Conservation (phyloP, 1,140 invertebrate species). For the Meloidogyne floridensis region DNA sequence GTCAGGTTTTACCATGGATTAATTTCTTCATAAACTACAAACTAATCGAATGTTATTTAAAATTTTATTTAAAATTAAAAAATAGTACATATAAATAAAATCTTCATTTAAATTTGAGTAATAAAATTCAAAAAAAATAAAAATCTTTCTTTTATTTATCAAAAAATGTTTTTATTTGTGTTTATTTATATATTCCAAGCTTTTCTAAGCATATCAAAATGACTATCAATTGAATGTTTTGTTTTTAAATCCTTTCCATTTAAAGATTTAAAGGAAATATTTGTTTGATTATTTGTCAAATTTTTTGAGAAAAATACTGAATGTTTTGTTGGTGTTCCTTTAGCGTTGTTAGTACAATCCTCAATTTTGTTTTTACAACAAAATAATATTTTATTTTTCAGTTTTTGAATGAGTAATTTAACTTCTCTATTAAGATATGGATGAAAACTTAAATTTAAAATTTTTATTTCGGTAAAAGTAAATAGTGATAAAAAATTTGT, state of each 20-base stretch:
- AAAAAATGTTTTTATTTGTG: not conserved
- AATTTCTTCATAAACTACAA: no score
- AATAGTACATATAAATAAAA: no score
- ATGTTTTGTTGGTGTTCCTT: not conserved
- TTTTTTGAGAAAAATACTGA: not conserved
- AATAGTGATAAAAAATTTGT: no score
- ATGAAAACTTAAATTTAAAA: not conserved
- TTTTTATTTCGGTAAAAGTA: no score
- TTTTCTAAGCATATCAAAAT: not conserved
- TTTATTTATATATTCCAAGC: slow-evolving; percentile 2
- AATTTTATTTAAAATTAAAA: no score
- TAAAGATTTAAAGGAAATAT: not conserved
- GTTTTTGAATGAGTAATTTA: not conserved
- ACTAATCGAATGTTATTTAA: no score
- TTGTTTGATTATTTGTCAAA: not conserved
- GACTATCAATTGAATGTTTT: not conserved
- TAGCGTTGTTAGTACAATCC: not conserved
- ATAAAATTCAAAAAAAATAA: not conserved
- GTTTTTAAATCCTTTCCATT: not conserved
- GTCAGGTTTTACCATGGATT: no score
- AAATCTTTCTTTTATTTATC: not conserved
- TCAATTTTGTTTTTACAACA: not conserved
- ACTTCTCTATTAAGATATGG: slow-evolving; percentile 4
- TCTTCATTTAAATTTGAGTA: no score
- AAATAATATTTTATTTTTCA: slow-evolving; percentile 3